Conservation (phyloP, 1,140 invertebrate species). For the Chironomus tepperi region DNA sequence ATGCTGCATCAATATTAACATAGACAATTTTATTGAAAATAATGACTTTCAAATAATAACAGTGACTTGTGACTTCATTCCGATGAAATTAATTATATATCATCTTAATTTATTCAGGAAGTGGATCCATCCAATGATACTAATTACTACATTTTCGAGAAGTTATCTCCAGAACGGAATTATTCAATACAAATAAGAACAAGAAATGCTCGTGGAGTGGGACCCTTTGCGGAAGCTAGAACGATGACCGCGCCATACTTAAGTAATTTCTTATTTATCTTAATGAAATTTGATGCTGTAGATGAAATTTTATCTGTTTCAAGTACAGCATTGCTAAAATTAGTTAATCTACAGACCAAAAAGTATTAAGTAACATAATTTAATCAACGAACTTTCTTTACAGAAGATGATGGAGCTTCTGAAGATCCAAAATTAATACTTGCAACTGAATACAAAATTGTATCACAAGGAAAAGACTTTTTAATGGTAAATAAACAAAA, state of each 20-base stretch:
- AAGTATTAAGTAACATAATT: no score
- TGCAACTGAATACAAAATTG: conserved; percentile 55
- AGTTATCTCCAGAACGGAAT: conserved; percentile 60
- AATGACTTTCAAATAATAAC: background rate
- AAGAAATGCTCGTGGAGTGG: conserved; percentile 71
- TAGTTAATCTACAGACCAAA: no score
- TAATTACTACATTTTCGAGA: conserved; percentile 66
- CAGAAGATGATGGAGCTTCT: conserved; percentile 28
- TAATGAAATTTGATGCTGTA: no score
- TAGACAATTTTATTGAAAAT: background rate
- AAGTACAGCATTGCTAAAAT: no score
- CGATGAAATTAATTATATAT: background rate
- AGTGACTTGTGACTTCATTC: conserved; percentile 22
- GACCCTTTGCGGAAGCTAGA: conserved; percentile 52
- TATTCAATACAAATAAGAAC: conserved; percentile 71
- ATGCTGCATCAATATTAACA: conserved; percentile 10
- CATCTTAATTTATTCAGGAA: conserved; percentile 47
- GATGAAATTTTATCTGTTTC: no score
- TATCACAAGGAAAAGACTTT: conserved; percentile 56
- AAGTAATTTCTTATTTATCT: conserved; percentile 10
- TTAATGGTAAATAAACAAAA: conserved; percentile 48
- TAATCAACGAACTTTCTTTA: background rate
- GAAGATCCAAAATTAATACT: conserved; percentile 57
- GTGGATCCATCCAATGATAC: conserved; percentile 58
- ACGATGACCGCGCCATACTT: conserved; percentile 51